phyloP scores from a whole-genome alignment of 2,113 vertebrate genomes.

The Embiotoca jacksoni region DNA sequence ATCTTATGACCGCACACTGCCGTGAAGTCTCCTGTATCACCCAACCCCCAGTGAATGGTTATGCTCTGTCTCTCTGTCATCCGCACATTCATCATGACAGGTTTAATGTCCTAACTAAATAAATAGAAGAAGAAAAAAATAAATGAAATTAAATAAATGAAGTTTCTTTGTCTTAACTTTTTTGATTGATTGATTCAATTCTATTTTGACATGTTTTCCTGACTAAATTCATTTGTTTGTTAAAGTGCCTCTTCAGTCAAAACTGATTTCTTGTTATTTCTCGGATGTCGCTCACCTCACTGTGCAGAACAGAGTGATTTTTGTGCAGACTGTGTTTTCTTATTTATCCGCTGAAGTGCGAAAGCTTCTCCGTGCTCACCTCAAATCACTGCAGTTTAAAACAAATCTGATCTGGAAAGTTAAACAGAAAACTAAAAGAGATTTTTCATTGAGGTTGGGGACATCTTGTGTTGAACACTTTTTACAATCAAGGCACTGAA shows the following conservation, averaged over 20 bases:
- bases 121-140: too few species aligned
- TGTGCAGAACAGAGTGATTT: background rate
- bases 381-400: background rate
- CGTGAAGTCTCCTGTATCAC: too few species aligned
- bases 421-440: background rate
- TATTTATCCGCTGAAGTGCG: background rate
- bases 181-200: background rate
- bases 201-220: background rate
- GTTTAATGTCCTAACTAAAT: too few species aligned
- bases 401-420: background rate
- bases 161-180: background rate
- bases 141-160: background rate
- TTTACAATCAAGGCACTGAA: too few species aligned
- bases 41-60: too few species aligned
- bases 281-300: background rate
- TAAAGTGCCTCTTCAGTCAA: background rate
- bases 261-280: background rate
- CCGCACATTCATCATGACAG: too few species aligned
- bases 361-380: background rate
- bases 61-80: too few species aligned
- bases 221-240: background rate
- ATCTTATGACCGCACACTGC: too few species aligned
- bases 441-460: background rate
- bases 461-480: background rate
- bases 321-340: background rate